phyloP scores from a whole-genome alignment of 2,797 vertebrate species.

The Pagetopsis macropterus region DNA sequence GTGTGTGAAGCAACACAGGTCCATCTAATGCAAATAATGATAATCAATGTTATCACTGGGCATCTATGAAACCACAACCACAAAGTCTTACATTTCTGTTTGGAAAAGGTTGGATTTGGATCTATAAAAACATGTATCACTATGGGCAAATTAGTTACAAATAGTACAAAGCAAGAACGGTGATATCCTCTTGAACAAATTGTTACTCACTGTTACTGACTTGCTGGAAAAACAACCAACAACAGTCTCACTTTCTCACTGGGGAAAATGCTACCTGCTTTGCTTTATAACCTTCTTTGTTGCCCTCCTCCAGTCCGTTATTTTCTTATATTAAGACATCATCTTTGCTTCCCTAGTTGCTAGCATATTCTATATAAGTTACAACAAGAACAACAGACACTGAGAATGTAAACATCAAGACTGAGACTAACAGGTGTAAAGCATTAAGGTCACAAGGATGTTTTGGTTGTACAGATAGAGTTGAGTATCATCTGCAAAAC shows the following conservation, averaged over 20 bases:
- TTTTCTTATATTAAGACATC: neutral
- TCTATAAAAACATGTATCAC: neutral
- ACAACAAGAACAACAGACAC: neutral
- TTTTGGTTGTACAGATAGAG: neutral
- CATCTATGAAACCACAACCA: neutral
- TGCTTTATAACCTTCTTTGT: neutral
- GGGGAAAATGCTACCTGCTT: neutral
- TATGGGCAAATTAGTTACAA: neutral
- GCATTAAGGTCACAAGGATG: neutral
- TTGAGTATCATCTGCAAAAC: conserved; percentile 15
- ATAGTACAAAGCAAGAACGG: too few relatives aligned
- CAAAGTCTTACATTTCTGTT: neutral
- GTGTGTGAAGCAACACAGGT: neutral
- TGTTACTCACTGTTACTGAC: too few relatives aligned
- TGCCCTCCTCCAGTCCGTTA: too few relatives aligned
- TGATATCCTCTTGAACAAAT: too few relatives aligned
- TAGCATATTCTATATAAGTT: neutral
- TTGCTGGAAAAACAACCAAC: too few relatives aligned
- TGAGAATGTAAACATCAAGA: neutral
- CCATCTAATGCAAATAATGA: neutral
- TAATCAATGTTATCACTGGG: neutral
- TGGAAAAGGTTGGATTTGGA: neutral
- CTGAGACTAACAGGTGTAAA: neutral
- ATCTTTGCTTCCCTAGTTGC: neutral
- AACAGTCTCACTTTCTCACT: neutral